Base-by-base conservation (phyloP, 2,888 invertebrate species). In the Protonemura montana region DNA sequence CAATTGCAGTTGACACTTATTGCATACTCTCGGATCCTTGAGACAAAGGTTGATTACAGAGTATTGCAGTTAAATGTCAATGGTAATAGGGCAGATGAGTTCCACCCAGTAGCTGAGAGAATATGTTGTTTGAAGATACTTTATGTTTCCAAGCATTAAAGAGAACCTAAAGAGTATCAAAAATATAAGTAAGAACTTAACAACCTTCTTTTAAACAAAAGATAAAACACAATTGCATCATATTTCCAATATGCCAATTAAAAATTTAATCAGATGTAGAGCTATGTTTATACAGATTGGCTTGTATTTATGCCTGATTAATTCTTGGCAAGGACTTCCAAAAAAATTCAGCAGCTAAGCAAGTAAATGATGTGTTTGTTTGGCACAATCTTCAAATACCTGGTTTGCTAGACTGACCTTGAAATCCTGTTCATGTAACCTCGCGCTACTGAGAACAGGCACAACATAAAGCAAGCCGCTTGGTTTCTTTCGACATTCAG, bases 311-410 rank as follows among this genome's bases (percentile, higher is more conserved):
- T 59, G 59, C 59, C 21, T 59, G 6, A 59, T 59, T 59, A 7
- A 59, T 2, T 21, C 59, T 59, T 59, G 59, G 59, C 59, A 59
- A 59, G 59, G 13, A 59, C 59, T 59, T 59, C 1, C 16, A 59
- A 59, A 59, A 41, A 59, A 16, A 16, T 21, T 59, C 59, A 59
- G 16, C 59, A 59, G 59, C 59, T 59, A 59, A 21, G 59, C 21
- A 59, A 59, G 59, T 21, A 59, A 59, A 59, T 7, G 7, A 21
- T 21, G 7, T 59, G 59, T 59, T 59, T 21, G 59, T 13, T 41
- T 59, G 59, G 59, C 59, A 59, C 59, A 59, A 59, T 59, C 59
- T 59, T 59, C 59, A 59, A 59, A 59, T 59, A 59, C 59, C 59
- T 59, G 59, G 59, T 59, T 59, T 59, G 59, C 59, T 59, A 59